Evolutionary conservation across 2,797 vertebrate genomes (phyloP), one percentile per base, ranked within the genome.

Genomic region (Naso thynnoides): DNA sequence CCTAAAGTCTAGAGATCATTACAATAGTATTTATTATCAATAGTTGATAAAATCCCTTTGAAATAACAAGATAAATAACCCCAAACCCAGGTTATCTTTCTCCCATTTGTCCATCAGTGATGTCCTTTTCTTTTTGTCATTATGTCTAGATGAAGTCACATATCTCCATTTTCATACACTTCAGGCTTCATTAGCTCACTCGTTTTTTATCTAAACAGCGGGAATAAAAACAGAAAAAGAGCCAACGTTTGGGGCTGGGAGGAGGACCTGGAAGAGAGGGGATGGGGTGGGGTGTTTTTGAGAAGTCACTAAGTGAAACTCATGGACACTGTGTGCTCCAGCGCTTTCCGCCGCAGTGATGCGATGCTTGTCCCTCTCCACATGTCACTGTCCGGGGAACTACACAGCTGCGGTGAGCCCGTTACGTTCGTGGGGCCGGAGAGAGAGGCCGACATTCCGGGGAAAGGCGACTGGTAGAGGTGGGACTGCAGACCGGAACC

Each of bases 311-410:
- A 99, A 88, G 97, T 97, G 94, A 98, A 99, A 93, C 96, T 98
- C 97, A 99, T 99, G 88, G 97, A 98, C 85, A 98, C 97, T 96
- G 97, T 99, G 96, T 99, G 98, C 97, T 99, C 98, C 84, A 99
- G 95, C 82, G 98, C 97, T 95, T 99, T 99, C 89, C 97, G 97
- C 91, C 97, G 96, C 82, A 99, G 95, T 70, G 97, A 98, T 78
- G 98, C 97, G 91, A 99, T 98, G 96, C 98, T 99, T 86, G 97
- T 97, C 93, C 98, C 98, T 95, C 97, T 96, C 98, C 98, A 99
- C 95, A 99, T 95, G 92, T 99, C 98, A 96, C 96, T 98, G 94
- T 99, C 98, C 95, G 97, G 97, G 82, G 97, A 98, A 89, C 93
- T 97, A 95, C 98, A 98, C 92, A 98, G 96, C 94, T 99, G 98